Evolutionary conservation across 1,140 invertebrate species (phyloP).

Genomic region (Habropoda laboriosa): DNA sequence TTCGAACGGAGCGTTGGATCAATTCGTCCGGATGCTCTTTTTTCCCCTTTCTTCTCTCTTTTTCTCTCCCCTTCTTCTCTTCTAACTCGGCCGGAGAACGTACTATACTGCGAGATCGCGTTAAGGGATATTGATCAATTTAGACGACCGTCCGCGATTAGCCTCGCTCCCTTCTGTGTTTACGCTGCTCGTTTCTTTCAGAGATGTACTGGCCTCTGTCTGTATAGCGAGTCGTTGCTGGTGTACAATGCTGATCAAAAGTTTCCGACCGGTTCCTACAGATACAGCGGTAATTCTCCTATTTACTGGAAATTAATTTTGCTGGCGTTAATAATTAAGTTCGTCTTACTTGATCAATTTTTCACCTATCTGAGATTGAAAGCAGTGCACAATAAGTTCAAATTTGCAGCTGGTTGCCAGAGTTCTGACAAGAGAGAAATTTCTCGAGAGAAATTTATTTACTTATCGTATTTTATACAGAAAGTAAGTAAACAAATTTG

Average conservation of each 20-base stretch:
- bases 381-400: background rate
- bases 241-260: background rate
- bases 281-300: no score
- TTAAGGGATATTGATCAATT: slow-evolving; percentile 35
- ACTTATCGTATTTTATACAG: no score
- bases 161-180: background rate
- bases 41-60: slow-evolving; percentile 13
- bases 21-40: slow-evolving; percentile 65
- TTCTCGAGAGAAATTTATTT: background rate
- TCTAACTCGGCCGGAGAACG: no score
- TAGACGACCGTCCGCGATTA: slow-evolving; percentile 26
- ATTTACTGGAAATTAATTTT: no score
- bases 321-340: no score
- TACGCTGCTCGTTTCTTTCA: background rate
- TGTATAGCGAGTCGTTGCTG: background rate
- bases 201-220: background rate
- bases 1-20: slow-evolving; percentile 59
- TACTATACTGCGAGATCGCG: background rate
- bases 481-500: no score
- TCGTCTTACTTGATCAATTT: no score
- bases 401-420: background rate
- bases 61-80: no score
- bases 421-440: background rate
- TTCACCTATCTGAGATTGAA: no score
- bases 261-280: no score